Base-by-base conservation (phyloP, 2,888 invertebrate genomes). In the Sminthurides aquaticus region DNA sequence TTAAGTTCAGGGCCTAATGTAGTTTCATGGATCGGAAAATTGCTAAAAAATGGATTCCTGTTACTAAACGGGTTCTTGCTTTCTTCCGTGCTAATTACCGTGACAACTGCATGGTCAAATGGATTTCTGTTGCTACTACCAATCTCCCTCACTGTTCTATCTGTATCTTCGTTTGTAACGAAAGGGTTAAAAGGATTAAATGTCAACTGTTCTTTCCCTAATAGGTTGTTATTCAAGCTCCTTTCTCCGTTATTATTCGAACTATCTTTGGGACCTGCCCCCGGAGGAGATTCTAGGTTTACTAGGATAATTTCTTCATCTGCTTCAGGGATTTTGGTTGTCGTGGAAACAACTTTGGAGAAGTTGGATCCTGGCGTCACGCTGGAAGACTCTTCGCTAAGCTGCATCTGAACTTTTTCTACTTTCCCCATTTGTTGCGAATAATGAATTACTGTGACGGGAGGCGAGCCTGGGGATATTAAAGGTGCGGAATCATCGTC, bases 371-470 rank as follows among this genome's bases (percentile, higher is more conserved):
- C 65, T 26, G 61, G 28, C 2, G 27, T 58, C 18, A 65, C 69
- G 58, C 71, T 71, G 1, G 70, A 71, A 49, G 68, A 68, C 34
- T 71, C 71, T 22, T 69, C 64, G 49, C 62, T 74, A 69, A 69
- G 70, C 48, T 64, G 49, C 52, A 52, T 52, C 64, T 69, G 71
- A 67, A 68, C 74, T 65, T 80, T 81, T 69, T 82, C 82, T 61
- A 82, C 79, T 74, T 81, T 81, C 2, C 82, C 82, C 77, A 80
- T 80, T 69, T 80, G 80, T 69, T 80, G 80, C 67, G 81, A 81
- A 74, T 83, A 83, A 76, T 82, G 83, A 2, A 86, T 86, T 8
- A 86, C 85, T 0, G 86, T 85, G 24, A 86, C 85, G 2, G 84
- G 82, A 15, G 71, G 72, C 3, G 71, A 69, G 48, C 67, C 69